These are phyloP conservation scores for Thyatira batis DNA, from an alignment of 2,888 invertebrate genomes.

Conservation along the genomic window DNA sequence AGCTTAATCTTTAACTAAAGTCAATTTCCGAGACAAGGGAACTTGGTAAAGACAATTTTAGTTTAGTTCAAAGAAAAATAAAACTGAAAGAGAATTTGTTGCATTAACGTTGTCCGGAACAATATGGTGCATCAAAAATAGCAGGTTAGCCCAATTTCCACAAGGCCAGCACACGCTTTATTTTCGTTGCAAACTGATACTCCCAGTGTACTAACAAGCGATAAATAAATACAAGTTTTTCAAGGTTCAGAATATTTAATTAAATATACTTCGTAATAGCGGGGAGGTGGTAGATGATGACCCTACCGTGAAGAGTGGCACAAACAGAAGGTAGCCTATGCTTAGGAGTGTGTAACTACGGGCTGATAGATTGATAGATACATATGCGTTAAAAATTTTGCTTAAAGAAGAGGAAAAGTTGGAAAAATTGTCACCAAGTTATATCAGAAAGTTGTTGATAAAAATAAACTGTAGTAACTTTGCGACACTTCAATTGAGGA, in stretches of 20 bases:
- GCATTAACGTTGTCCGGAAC: slow-evolving; percentile 20
- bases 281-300: too few relatives aligned
- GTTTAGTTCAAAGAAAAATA: not conserved
- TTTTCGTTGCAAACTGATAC: slow-evolving; percentile 40
- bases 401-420: not conserved
- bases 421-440: not conserved
- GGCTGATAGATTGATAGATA: too few relatives aligned
- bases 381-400: too few relatives aligned
- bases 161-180: slow-evolving; percentile 42
- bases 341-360: too few relatives aligned
- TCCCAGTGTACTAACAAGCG: slow-evolving; percentile 7
- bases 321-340: too few relatives aligned
- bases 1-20: too few relatives aligned
- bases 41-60: not conserved
- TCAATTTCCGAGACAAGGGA: too few relatives aligned
- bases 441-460: not conserved
- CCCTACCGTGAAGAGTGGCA: too few relatives aligned
- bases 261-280: too few relatives aligned
- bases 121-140: slow-evolving; percentile 54
- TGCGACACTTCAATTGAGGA: too few relatives aligned
- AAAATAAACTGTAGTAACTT: not conserved
- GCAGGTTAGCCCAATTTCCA: slow-evolving; percentile 43
- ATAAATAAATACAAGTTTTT: slow-evolving; percentile 2
- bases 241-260: not conserved
- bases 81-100: not conserved